Evolutionary conservation across 2,113 vertebrate genomes (phyloP), one percentile per base, ranked within the genome.

Genomic region (Paratilapia polleni): DNA sequence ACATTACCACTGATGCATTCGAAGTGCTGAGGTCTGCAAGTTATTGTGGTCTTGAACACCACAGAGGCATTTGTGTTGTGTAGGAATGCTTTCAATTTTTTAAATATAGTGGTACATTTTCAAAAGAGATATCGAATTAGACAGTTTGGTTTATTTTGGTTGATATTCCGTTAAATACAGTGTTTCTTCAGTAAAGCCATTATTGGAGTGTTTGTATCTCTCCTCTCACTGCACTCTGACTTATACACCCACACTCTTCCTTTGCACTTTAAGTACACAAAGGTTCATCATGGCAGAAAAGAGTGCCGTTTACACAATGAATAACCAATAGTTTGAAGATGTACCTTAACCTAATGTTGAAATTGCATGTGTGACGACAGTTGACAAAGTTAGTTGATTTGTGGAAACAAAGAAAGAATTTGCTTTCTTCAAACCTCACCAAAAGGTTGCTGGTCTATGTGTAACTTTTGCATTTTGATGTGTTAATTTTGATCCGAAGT

Each of bases 21-120:
- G 82, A 76, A 86, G 36, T 78, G 49, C 22, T 64, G 58, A 78
- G 10, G 74, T 38, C 22, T n/a, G 19, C 83, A 64, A 38, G 43
- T 68, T 66, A 58, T 31, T 80, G 15, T 28, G 6, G 22, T 61
- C 9, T 41, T 75, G 38, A 38, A 36, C 64, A 54, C 12, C 9
- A 20, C 74, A 76, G 74, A 36, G 26, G 24, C 11, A 26, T 8
- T 22, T 74, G 74, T 58, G 17, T 31, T 5, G 58, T 80, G 20
- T 68, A 11, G 64, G 22, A 26, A 17, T 66, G n/a, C 63, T 66
- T 66, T 43, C 0, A 1, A 47, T 49, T 68, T 68, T 68, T 68
- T 47, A 68, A 68, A 68, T 68, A 19, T 22, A 47, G 41, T 68
- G 41, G 9, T 19, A 6, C 41, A 15, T 68, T 68, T 68, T 66